Percentiles rank a stretch among this genome's conserved stretches.
Conservation (phyloP, 1,140 invertebrate genomes). For the Notospermus geniculatus region DNA sequence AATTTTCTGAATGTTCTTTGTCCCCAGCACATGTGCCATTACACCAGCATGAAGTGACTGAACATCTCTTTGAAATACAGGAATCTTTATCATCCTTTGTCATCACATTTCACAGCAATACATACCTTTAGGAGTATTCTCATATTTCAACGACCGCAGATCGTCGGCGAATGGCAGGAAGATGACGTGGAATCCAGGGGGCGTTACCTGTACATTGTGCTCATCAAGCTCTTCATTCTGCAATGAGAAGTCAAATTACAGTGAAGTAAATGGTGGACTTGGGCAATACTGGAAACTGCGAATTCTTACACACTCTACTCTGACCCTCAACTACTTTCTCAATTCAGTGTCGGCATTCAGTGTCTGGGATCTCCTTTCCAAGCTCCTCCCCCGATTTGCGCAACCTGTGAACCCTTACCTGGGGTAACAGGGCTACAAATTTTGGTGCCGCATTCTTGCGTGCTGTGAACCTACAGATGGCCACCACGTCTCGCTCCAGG, state of each 20-base stretch:
- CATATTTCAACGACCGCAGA: slow-evolving; percentile 51
- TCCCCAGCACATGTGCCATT: too few relatives aligned
- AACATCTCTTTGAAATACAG: too few relatives aligned
- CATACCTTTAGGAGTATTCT: slow-evolving; percentile 43
- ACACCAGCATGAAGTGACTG: too few relatives aligned
- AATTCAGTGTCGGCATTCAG: background rate
- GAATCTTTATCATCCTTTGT: too few relatives aligned
- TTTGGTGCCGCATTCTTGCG: slow-evolving; percentile 53
- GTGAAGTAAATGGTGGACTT: background rate
- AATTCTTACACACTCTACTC: too few relatives aligned
- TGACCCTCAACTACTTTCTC: background rate
- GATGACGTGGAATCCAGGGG: slow-evolving; percentile 61
- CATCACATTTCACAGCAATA: background rate
- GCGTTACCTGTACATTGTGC: slow-evolving; percentile 54
- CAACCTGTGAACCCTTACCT: slow-evolving; percentile 52
- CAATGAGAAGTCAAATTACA: slow-evolving; percentile 13
- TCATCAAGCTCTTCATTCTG: slow-evolving; percentile 57
- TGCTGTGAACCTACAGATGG: slow-evolving; percentile 57
- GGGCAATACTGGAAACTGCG: too few relatives aligned
- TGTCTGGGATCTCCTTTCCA: background rate
- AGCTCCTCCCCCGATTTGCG: too few relatives aligned
- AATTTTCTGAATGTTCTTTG: too few relatives aligned
- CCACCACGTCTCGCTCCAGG: slow-evolving; percentile 50
- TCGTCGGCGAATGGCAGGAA: slow-evolving; percentile 61
- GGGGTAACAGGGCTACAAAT: slow-evolving; percentile 59